These are phyloP conservation scores for Schizopygopsis malacanthus DNA, from an alignment of 2,797 vertebrate species.

Conservation along the genomic window DNA sequence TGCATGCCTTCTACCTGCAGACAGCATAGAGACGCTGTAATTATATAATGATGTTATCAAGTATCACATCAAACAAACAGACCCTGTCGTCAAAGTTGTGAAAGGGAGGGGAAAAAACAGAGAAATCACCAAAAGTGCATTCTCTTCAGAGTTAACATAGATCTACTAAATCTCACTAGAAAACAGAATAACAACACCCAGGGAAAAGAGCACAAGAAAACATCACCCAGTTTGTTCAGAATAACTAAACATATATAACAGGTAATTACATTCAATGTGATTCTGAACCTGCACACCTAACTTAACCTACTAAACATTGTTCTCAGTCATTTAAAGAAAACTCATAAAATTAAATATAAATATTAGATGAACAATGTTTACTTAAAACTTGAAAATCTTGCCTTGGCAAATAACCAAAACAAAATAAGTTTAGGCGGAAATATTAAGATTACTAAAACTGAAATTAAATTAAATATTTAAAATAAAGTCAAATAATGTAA, in stretches of 20 bases:
- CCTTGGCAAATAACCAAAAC: background rate
- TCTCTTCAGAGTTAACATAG: background rate
- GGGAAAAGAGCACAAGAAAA: background rate
- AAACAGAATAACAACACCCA: background rate
- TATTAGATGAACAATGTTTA: background rate
- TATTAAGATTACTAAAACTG: background rate
- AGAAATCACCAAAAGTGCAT: background rate
- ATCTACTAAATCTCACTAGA: background rate
- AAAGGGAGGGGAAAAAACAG: background rate
- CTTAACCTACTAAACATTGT: background rate
- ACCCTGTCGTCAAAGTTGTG: background rate
- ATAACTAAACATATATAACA: background rate
- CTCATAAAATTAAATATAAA: background rate
- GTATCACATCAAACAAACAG: constrained; percentile 27
- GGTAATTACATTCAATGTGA: background rate
- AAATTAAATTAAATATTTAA: background rate
- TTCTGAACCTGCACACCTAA: background rate
- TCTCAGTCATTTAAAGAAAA: background rate
- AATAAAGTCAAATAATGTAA: background rate
- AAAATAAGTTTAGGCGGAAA: background rate
- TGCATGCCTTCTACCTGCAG: constrained; percentile 18
- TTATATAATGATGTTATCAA: constrained; percentile 33
- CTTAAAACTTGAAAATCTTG: background rate
- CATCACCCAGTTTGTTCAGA: background rate
- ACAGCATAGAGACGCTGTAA: constrained; percentile 28